Base-by-base conservation (phyloP, 2,797 vertebrate species). In the Esox masquinongy region DNA sequence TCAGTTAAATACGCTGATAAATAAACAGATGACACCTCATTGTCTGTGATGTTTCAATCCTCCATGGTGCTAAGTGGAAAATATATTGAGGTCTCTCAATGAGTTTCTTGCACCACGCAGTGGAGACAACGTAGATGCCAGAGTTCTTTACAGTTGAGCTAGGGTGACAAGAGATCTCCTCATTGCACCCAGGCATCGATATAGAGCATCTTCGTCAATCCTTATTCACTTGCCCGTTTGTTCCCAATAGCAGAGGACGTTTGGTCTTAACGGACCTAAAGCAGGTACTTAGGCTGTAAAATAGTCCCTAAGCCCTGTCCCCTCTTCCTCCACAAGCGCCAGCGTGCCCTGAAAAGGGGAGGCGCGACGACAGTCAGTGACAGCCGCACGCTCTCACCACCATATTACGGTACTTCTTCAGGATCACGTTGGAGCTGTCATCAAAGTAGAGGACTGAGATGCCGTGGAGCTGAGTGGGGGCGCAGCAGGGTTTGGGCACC, bases 391-490 rank as follows among this genome's bases (percentile, higher is more conserved):
- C 96, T 90, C 97, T 92, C 87, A 99, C 98, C 69, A 99, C 98
- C 98, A 99, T 99, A 92, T 99, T 99, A 70, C 98, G 94, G 91
- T 99, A 99, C 85, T 99, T 99, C 92, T 99, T 99, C 76, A 99
- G 93, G 87, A 99, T 99, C 79, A 99, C 98, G 0, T 99, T 99
- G 90, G 98, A 99, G 90, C 97, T 99, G 94, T 99, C 98, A 3
- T 99, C 98, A 0, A 99, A 99, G 86, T 99, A 99, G 77, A 99
- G 97, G 70, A 99, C 98, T 0, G 98, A 99, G 91, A 99, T 99
- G 87, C 97, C 96, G 0, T 99, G 97, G 82, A 99, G 97, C 92
- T 99, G 97, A 0, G 98, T 99, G 0, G 98, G 98, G 36, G 98
- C 96, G 0, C 98, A 99, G 95, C 98, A 99, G 51, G 98, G 98